Conservation (phyloP, 2,113 vertebrate genomes). For the Ciconia boyciana region DNA sequence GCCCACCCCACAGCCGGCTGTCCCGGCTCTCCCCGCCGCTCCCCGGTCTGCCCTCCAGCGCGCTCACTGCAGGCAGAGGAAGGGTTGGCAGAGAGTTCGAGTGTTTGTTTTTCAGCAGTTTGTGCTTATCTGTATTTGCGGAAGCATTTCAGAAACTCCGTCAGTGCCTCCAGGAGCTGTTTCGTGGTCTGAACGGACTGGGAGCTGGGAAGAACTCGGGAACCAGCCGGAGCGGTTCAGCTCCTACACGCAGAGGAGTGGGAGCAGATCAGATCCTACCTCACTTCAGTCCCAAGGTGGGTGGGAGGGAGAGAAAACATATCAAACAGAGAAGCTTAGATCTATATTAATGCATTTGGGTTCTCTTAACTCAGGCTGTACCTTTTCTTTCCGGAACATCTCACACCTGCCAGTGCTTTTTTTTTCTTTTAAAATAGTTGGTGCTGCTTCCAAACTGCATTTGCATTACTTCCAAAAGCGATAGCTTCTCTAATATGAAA, state of each 20-base stretch:
- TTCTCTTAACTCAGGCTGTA: background rate
- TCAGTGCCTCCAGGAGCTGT: background rate
- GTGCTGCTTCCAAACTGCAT: background rate
- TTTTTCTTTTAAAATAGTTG: background rate
- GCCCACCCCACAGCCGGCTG: background rate
- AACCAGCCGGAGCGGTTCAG: background rate
- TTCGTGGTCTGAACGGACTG: background rate
- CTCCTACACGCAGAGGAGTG: background rate
- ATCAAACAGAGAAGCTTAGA: background rate
- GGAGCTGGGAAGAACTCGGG: background rate
- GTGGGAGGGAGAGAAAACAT: background rate
- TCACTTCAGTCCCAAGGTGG: background rate
- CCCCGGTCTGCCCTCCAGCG: background rate
- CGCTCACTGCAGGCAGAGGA: background rate
- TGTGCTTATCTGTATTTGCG: background rate
- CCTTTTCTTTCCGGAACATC: background rate
- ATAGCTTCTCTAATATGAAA: background rate
- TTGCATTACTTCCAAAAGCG: background rate
- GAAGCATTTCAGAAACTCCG: background rate
- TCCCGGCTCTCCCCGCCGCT: background rate
- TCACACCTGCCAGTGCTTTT: background rate
- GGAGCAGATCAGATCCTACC: background rate
- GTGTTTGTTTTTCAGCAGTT: background rate
- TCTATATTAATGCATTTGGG: background rate
- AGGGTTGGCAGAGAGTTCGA: background rate